A percentile compares a stretch with the other conserved stretches of the same genome.
Evolutionary conservation across 2,888 invertebrate species (phyloP).

Genomic region (Caenorhabditis sulstoni): DNA sequence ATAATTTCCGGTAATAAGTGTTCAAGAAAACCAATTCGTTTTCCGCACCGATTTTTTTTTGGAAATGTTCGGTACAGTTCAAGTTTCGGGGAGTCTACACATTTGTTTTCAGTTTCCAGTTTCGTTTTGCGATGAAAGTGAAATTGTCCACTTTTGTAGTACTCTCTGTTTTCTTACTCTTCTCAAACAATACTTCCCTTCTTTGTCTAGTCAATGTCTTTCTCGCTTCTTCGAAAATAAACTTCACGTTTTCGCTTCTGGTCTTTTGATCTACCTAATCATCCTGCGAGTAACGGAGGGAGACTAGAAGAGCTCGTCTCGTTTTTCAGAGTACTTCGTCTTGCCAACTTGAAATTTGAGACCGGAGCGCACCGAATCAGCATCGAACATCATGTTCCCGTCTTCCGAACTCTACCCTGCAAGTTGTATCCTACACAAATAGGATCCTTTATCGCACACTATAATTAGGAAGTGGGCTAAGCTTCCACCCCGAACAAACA

Average conservation of each 20-base stretch:
- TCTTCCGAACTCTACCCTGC: too few species aligned
- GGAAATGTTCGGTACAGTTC: constrained; percentile 32
- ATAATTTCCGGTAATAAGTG: constrained; percentile 13
- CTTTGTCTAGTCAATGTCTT: constrained; percentile 40
- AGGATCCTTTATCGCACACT: too few species aligned
- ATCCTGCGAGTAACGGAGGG: too few species aligned
- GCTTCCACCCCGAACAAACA: too few species aligned
- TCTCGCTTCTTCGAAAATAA: constrained; percentile 6
- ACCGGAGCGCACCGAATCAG: too few species aligned
- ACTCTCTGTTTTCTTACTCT: constrained; percentile 12
- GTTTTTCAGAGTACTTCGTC: too few species aligned
- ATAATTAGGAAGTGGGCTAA: too few species aligned
- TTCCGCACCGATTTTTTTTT: constrained; percentile 4
- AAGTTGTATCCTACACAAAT: too few species aligned
- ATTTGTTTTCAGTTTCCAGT: background rate
- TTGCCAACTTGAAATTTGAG: too few species aligned
- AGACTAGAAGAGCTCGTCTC: too few species aligned
- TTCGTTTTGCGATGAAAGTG: background rate
- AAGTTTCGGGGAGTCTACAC: constrained; percentile 24
- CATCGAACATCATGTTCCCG: too few species aligned
- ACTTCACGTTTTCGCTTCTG: background rate
- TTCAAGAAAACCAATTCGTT: background rate
- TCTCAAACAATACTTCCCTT: background rate
- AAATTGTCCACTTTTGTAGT: background rate
- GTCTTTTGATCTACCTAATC: too few species aligned